phyloP scores from a whole-genome alignment of 2,113 vertebrate species.

The Paradisaea rubra region DNA sequence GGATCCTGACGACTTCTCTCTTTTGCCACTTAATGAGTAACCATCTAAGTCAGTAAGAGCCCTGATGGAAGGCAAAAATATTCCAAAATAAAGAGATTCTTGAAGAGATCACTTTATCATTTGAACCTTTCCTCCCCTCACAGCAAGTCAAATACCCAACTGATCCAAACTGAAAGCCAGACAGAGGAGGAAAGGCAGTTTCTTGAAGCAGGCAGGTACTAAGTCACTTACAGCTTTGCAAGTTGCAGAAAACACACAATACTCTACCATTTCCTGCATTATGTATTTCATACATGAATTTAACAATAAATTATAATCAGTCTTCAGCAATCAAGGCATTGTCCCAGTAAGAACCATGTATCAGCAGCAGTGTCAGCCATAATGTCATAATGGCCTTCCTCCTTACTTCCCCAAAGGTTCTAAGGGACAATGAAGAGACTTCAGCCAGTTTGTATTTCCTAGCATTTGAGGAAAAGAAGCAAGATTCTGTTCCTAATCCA shows the following conservation, averaged over 20 bases:
- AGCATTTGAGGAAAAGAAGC: not conserved
- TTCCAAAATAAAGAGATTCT: not conserved
- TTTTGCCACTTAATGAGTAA: not conserved
- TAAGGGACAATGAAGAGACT: not conserved
- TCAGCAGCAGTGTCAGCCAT: not conserved
- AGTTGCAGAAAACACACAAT: not conserved
- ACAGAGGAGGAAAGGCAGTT: not conserved
- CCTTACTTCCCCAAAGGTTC: not conserved
- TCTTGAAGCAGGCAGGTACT: not conserved
- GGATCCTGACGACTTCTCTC: not conserved
- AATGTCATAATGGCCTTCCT: not conserved
- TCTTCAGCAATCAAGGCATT: not conserved
- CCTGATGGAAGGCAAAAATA: not conserved
- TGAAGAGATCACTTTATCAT: not conserved
- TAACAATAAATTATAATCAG: not conserved
- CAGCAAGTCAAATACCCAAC: not conserved
- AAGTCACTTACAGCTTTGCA: not conserved
- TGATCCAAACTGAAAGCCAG: not conserved
- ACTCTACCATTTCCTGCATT: not conserved
- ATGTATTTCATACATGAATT: not conserved
- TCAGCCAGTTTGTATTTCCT: not conserved
- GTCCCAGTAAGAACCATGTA: not conserved
- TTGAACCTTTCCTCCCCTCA: not conserved
- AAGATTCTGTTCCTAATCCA: not conserved
- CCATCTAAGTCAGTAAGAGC: not conserved